phyloP scores from a whole-genome alignment of 2,113 vertebrate genomes.

The Potamarius usumacintae region DNA sequence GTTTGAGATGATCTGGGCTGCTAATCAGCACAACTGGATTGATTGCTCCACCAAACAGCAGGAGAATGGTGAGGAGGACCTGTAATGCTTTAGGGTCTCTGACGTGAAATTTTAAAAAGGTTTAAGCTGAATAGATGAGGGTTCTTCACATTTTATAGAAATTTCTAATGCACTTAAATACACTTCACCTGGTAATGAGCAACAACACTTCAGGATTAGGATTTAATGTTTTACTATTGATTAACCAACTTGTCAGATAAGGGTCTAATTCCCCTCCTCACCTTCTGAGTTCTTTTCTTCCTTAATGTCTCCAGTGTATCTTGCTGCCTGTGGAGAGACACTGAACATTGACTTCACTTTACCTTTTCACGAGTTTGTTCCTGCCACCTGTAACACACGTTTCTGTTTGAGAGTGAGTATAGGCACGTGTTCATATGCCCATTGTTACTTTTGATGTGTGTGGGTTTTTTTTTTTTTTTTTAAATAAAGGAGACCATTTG shows the following conservation, averaged over 20 bases:
- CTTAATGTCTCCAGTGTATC: conserved; percentile 81
- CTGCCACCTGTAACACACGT: conserved; percentile 86
- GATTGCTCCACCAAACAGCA: conserved; percentile 99
- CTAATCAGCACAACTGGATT: conserved; percentile 98
- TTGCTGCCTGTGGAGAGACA: conserved; percentile 96
- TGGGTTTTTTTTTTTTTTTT: not conserved
- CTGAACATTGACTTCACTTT: conserved; percentile 93
- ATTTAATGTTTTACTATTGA: not conserved
- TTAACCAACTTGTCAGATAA: not conserved
- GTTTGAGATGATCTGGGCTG: conserved; percentile 99
- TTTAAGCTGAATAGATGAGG: not conserved
- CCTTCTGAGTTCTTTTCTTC: not conserved
- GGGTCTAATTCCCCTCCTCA: not conserved
- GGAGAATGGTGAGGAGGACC: conserved; percentile 85
- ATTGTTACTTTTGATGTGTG: not conserved
- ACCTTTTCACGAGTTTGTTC: conserved; percentile 96
- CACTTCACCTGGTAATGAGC: not conserved
- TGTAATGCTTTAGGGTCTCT: no score
- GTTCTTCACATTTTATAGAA: not conserved
- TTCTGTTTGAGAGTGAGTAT: conserved; percentile 86
- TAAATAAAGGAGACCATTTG: not conserved
- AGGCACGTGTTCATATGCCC: conserved; percentile 16
- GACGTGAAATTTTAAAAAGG: not conserved
- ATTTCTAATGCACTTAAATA: not conserved
- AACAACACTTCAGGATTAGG: not conserved